These are phyloP conservation scores for Alloplasta piceator DNA, from an alignment of 2,888 invertebrate species.

Conservation along the genomic window DNA sequence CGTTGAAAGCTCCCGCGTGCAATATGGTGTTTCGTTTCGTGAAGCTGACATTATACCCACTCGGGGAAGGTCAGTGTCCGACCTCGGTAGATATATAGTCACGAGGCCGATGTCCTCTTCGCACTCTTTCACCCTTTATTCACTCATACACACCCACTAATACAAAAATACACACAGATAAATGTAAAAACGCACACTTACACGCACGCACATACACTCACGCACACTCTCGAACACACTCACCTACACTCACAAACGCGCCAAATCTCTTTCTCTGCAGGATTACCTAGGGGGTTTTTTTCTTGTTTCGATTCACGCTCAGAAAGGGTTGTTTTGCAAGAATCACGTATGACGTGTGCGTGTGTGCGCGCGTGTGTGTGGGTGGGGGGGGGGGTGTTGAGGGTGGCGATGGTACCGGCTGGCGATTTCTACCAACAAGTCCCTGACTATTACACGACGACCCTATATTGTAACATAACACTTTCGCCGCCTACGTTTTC, in stretches of 20 bases:
- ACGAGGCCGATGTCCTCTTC: constrained; percentile 62
- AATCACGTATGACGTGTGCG: constrained; percentile 19
- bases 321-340: constrained; percentile 45
- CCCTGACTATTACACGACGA: constrained; percentile 13
- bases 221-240: too few relatives aligned
- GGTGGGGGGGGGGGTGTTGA: not conserved
- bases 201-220: too few relatives aligned
- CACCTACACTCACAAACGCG: too few relatives aligned
- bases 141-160: constrained; percentile 1
- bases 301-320: constrained; percentile 38
- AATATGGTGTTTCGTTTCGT: constrained; percentile 44
- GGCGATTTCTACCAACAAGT: constrained; percentile 17
- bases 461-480: not conserved
- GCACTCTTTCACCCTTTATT: constrained; percentile 15
- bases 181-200: too few relatives aligned
- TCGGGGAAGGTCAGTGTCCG: constrained; percentile 65
- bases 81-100: constrained; percentile 58
- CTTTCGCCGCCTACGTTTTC: not conserved
- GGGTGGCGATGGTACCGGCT: constrained; percentile 3
- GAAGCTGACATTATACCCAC: constrained; percentile 27
- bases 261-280: not conserved
- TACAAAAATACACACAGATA: too few relatives aligned
- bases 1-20: constrained; percentile 22
- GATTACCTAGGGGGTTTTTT: constrained; percentile 23
- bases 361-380: not conserved